Evolutionary conservation across 1,140 invertebrate species (phyloP).

Genomic region (Rhopalosiphum padi): DNA sequence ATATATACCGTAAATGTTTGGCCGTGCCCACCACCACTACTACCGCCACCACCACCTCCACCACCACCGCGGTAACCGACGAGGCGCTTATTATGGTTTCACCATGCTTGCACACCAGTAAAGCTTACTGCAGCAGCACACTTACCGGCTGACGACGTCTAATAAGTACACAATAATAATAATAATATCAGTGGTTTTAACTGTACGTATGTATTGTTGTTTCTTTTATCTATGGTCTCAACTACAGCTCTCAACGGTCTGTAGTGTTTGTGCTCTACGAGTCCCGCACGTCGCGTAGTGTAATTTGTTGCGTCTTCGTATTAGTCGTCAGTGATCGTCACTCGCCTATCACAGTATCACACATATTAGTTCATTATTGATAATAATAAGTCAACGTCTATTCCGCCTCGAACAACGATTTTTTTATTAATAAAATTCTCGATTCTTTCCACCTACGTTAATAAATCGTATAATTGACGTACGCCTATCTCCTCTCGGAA

Average conservation of each 20-base stretch:
- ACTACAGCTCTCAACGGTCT: background rate
- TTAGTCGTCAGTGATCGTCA: background rate
- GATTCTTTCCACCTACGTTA: background rate
- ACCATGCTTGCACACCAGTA: background rate
- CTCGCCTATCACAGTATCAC: background rate
- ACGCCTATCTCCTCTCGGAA: background rate
- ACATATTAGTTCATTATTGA: background rate
- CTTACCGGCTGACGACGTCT: background rate
- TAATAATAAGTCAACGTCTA: background rate
- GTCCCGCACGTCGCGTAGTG: background rate
- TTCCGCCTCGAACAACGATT: background rate
- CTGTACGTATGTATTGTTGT: background rate
- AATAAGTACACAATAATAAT: too few species aligned
- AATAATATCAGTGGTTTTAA: background rate
- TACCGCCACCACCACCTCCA: too few species aligned
- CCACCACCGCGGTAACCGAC: too few species aligned
- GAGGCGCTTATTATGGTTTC: background rate
- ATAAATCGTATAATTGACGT: background rate
- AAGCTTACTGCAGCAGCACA: background rate
- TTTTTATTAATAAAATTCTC: background rate
- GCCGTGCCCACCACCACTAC: background rate
- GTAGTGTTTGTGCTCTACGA: background rate
- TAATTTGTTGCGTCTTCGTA: too few species aligned
- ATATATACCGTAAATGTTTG: background rate
- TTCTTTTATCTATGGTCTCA: background rate